Conservation (phyloP, 2,888 invertebrate species). For the Drosophila tanythrix region DNA sequence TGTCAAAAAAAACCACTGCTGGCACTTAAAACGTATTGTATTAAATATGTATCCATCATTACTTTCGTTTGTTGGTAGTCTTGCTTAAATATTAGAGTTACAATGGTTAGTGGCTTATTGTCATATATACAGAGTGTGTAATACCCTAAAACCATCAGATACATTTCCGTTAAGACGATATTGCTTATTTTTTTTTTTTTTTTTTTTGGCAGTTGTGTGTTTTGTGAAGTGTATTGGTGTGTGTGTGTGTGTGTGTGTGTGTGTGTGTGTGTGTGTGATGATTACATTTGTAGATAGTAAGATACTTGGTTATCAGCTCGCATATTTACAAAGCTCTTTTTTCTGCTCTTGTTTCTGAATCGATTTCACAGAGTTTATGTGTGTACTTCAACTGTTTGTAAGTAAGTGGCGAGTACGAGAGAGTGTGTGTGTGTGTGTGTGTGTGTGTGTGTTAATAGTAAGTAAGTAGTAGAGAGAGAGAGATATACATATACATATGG, state of each 20-base stretch:
- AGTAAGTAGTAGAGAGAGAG: constrained; percentile 30
- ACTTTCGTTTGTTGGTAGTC: constrained; percentile 2
- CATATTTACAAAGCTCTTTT: constrained; percentile 58
- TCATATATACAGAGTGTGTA: constrained; percentile 59
- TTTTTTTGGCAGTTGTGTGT: constrained; percentile 10
- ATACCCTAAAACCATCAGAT: constrained; percentile 48
- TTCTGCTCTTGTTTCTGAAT: not conserved
- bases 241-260: constrained; percentile 16
- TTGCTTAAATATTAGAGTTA: constrained; percentile 47
- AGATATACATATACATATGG: constrained; percentile 46
- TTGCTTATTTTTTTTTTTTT: constrained; percentile 5
- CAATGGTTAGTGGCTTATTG: constrained; percentile 61
- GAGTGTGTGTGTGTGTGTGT: constrained; percentile 25
- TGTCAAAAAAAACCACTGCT: constrained; percentile 30
- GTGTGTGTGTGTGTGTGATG: constrained; percentile 19
- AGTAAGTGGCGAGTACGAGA: constrained; percentile 22
- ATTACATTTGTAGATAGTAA: constrained; percentile 36
- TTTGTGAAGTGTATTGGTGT: not conserved
- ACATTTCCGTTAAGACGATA: constrained; percentile 27
- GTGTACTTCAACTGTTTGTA: constrained; percentile 17
- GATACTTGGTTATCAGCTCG: constrained; percentile 48
- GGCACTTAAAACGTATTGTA: constrained; percentile 59
- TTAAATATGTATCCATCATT: constrained; percentile 51
- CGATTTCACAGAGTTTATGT: constrained; percentile 33
- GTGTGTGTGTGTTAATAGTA: constrained; percentile 34